A percentile compares a stretch with the other conserved stretches of the same genome.
Conservation (phyloP, 2,888 invertebrate species). For the Phrixothrix hirtus region DNA sequence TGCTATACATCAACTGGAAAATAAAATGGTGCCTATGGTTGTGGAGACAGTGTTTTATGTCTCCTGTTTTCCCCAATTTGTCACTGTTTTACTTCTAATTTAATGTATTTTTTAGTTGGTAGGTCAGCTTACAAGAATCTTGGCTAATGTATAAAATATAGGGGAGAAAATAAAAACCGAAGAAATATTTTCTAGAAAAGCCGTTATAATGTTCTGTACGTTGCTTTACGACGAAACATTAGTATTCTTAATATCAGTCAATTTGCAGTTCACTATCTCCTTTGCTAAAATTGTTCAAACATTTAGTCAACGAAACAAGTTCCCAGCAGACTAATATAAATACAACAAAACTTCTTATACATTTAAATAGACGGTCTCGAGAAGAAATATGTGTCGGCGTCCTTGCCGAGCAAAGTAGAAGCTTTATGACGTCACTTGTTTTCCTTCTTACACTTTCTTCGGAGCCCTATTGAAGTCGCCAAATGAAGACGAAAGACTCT, state of each 20-base stretch:
- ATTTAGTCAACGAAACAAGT: slow-evolving; percentile 27
- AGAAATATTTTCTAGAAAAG: too few relatives aligned
- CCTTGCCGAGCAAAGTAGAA: slow-evolving; percentile 40
- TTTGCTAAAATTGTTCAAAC: slow-evolving; percentile 22
- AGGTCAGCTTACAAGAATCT: too few relatives aligned
- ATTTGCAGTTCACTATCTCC: too few relatives aligned
- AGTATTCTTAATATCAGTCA: too few relatives aligned
- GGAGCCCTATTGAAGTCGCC: slow-evolving; percentile 37
- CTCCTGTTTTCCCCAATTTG: slow-evolving; percentile 42
- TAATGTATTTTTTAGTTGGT: slow-evolving; percentile 17
- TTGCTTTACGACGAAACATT: too few relatives aligned
- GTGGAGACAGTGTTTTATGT: slow-evolving; percentile 48
- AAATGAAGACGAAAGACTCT: slow-evolving; percentile 44
- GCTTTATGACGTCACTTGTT: slow-evolving; percentile 44
- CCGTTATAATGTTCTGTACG: too few relatives aligned
- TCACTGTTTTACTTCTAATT: slow-evolving; percentile 38
- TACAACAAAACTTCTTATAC: slow-evolving; percentile 34
- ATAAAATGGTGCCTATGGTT: slow-evolving; percentile 44
- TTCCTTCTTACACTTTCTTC: slow-evolving; percentile 33
- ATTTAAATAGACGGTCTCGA: slow-evolving; percentile 42
- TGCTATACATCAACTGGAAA: slow-evolving; percentile 46
- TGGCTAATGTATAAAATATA: too few relatives aligned
- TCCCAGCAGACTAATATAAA: slow-evolving; percentile 32
- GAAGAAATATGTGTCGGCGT: slow-evolving; percentile 42
- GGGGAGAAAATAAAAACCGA: too few relatives aligned